A percentile compares a stretch with the other conserved stretches of the same genome.
Conservation (phyloP, 2,888 invertebrate genomes). For the Choristoneura rosaceana region DNA sequence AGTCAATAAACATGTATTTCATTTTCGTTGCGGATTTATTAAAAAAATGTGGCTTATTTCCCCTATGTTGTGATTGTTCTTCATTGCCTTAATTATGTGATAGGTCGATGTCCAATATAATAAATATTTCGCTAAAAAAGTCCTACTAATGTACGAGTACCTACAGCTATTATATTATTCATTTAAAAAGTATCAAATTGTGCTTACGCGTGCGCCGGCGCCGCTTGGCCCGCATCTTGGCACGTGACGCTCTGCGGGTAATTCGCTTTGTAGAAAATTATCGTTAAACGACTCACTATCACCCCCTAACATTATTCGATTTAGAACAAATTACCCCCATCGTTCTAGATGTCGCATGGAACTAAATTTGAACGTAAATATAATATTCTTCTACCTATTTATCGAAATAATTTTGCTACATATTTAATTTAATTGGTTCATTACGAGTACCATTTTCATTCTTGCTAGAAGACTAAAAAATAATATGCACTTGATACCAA, state of each 20-base stretch:
- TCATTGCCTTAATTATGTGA: not conserved
- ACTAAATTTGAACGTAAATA: too few species aligned
- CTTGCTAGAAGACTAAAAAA: too few species aligned
- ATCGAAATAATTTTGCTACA: not conserved
- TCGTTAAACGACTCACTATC: constrained; percentile 57
- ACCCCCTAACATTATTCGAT: constrained; percentile 61
- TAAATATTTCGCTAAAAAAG: too few species aligned
- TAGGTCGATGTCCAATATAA: not conserved
- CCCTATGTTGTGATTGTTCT: not conserved
- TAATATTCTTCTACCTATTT: not conserved
- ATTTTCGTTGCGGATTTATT: too few species aligned
- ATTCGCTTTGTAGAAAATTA: constrained; percentile 32
- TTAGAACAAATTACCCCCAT: constrained; percentile 68
- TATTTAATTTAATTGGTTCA: too few species aligned
- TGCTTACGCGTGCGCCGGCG: constrained; percentile 42
- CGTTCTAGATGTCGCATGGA: constrained; percentile 62
- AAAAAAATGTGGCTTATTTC: too few species aligned
- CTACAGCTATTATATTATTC: not conserved
- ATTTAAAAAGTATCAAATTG: constrained; percentile 2
- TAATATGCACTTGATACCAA: too few species aligned
- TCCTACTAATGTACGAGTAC: too few species aligned
- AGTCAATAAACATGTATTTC: too few species aligned
- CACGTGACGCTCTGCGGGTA: constrained; percentile 63
- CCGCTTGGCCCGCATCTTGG: constrained; percentile 58
- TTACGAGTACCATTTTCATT: too few species aligned